Base-by-base conservation (phyloP, 92 coral and sea anemone genomes). In the Parazoanthus darwini region DNA sequence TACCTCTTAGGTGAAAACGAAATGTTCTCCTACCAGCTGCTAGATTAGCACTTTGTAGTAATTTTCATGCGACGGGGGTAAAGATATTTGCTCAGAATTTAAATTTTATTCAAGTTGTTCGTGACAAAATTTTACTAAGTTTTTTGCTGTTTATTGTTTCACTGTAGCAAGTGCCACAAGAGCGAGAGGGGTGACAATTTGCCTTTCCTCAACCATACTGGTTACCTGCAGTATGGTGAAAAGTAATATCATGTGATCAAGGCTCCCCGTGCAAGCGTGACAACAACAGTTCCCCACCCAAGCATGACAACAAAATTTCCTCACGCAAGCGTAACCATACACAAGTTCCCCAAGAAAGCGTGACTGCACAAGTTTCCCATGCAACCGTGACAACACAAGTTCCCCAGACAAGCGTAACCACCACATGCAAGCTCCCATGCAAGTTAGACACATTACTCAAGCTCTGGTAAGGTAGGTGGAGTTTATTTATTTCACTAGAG, bases 181-280 rank as follows among this genome's bases (percentile, higher is more conserved):
- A 65, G 71, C 71, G 71, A 65, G 71, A 65, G 71, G 71, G 71
- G 71, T 65, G 71, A 65, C 71, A 65, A 65, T 65, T 65, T 65
- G 71, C 71, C 71, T 65, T 65, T 65, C 71, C 71, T 65, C 71
- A 65, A 65, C 71, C 71, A 65, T 65, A 65, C 71, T 65, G 71
- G 71, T 65, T 65, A 65, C 71, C 71, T 65, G 71, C 71, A 65
- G 71, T 65, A 65, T 65, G 71, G 71, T 65, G 71, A 65, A 65
- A 65, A 65, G 71, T 65, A 65, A 65, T 65, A 65, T 65, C 71
- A 65, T 65, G 71, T 65, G 71, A 65, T 65, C 71, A 65, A 65
- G 71, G 71, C 71, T 65, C 71, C 71, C 71, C 71, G 71, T 65
- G 71, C 71, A 65, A 65, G 71, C 71, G 71, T 65, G 71, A 65